Evolutionary conservation across 2,888 invertebrate genomes (phyloP).

Genomic region (Strigamia maritima): DNA sequence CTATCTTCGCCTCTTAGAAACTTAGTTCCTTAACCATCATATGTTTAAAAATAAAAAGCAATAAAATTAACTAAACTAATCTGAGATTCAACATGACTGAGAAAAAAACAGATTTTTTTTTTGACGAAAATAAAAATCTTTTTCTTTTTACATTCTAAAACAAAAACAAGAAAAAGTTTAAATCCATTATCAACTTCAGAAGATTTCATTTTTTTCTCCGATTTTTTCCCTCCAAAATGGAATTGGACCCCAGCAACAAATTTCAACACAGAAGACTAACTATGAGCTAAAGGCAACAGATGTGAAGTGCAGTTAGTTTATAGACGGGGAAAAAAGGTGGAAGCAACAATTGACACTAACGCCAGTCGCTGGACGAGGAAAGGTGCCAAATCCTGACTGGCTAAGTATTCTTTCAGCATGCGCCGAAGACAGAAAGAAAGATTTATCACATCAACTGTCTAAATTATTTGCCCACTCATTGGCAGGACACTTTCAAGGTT

Average conservation of each 20-base stretch:
- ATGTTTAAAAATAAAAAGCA: background rate
- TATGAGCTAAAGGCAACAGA: conserved; percentile 13
- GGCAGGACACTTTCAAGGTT: conserved; percentile 13
- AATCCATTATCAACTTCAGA: background rate
- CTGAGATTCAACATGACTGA: background rate
- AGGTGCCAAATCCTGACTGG: conserved; percentile 14
- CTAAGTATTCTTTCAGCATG: background rate
- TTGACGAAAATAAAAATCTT: background rate
- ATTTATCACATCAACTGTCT: background rate
- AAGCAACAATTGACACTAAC: conserved; percentile 21
- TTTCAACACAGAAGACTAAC: background rate
- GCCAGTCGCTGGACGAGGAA: conserved; percentile 6
- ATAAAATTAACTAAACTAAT: background rate
- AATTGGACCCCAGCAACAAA: background rate
- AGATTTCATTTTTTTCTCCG: background rate
- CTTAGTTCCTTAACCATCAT: background rate
- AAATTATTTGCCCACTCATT: conserved; percentile 17
- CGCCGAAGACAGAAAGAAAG: background rate
- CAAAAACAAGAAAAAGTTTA: background rate
- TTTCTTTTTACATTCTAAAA: background rate
- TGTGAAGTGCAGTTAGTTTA: background rate
- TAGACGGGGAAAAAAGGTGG: background rate
- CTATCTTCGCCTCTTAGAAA: background rate
- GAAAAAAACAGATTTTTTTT: background rate
- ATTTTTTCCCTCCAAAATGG: background rate